These are phyloP conservation scores for Drosophila leontia DNA, from an alignment of 1,140 invertebrate genomes.

Conservation along the genomic window DNA sequence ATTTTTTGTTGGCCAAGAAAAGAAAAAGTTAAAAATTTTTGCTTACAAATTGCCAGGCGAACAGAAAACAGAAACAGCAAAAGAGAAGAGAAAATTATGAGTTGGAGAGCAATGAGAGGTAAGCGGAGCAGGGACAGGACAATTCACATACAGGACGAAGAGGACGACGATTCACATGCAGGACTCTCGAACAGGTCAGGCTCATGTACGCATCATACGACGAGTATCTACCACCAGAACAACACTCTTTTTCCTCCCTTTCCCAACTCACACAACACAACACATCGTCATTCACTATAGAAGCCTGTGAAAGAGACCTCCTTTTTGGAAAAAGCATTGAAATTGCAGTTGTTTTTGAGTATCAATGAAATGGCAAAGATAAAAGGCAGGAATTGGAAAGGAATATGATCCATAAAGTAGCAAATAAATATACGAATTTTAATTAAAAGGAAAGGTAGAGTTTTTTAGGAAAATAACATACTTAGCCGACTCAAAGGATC, in stretches of 20 bases:
- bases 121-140: background rate
- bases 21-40: constrained; percentile 65
- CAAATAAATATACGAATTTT: background rate
- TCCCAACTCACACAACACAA: background rate
- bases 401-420: background rate
- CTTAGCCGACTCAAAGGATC: background rate
- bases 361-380: background rate
- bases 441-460: background rate
- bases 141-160: constrained; percentile 12
- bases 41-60: constrained; percentile 61
- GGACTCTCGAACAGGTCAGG: constrained; percentile 44
- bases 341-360: constrained; percentile 2
- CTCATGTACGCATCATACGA: constrained; percentile 33
- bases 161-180: constrained; percentile 24
- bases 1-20: constrained; percentile 23
- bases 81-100: constrained; percentile 14
- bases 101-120: background rate
- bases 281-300: constrained; percentile 21
- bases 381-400: background rate
- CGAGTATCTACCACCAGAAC: constrained; percentile 25
- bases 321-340: constrained; percentile 10
- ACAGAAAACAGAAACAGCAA: constrained; percentile 45
- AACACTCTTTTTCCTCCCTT: constrained; percentile 8
- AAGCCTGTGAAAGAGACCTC: background rate
- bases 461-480: background rate